phyloP scores from a whole-genome alignment of 2,888 invertebrate genomes.

The Tetrapedia diversipes region DNA sequence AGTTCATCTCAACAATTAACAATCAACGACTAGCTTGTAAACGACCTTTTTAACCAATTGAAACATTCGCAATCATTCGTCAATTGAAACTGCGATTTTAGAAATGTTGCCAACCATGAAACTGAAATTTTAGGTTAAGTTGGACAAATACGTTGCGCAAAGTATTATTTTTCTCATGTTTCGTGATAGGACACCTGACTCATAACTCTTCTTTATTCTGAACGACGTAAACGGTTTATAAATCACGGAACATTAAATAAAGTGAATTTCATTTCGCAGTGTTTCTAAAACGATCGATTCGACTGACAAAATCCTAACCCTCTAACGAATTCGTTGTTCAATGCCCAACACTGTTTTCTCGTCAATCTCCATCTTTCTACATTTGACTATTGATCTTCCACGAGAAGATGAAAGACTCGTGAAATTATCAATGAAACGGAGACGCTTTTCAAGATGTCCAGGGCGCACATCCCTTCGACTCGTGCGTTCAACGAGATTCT shows the following conservation, averaged over 20 bases:
- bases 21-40: not conserved
- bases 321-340: not conserved
- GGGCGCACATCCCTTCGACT: conserved; percentile 5
- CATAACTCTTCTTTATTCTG: too few relatives aligned
- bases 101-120: too few relatives aligned
- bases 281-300: too few relatives aligned
- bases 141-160: too few relatives aligned
- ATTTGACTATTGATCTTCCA: not conserved
- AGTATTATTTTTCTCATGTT: too few relatives aligned
- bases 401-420: not conserved
- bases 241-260: too few relatives aligned
- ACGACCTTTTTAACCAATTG: not conserved
- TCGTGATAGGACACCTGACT: too few relatives aligned
- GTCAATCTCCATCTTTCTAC: not conserved
- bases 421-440: not conserved
- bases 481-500: not conserved
- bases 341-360: conserved; percentile 26
- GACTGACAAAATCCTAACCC: not conserved
- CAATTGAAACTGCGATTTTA: too few relatives aligned
- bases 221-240: too few relatives aligned
- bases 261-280: too few relatives aligned
- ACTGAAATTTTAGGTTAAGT: too few relatives aligned
- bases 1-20: conserved; percentile 6
- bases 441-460: conserved; percentile 14
- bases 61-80: not conserved